phyloP scores from a whole-genome alignment of 2,888 invertebrate species.

The Drosophila hamatofila region DNA sequence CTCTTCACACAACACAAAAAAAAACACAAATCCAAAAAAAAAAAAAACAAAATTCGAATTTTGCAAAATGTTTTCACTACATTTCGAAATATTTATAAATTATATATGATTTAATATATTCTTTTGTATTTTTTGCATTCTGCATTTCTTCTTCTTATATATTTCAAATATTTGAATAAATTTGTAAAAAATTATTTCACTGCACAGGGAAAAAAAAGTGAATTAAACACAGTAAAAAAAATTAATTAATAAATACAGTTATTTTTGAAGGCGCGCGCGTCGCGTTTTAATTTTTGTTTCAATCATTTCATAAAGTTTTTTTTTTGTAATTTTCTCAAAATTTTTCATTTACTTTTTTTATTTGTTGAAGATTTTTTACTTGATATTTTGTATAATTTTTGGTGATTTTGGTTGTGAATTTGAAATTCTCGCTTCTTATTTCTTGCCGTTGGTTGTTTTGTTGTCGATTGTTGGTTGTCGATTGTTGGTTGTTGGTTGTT shows the following conservation, averaged over 20 bases:
- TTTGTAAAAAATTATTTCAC: constrained; percentile 30
- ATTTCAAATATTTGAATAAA: constrained; percentile 3
- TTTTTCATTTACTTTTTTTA: background rate
- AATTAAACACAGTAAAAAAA: constrained; percentile 51
- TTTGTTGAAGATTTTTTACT: constrained; percentile 3
- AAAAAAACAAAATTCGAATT: background rate
- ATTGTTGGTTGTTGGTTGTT: constrained; percentile 16
- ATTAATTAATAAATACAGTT: constrained; percentile 37
- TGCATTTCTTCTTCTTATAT: background rate
- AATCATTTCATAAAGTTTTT: background rate
- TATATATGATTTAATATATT: background rate
- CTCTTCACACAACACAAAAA: constrained; percentile 25
- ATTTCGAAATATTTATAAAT: background rate
- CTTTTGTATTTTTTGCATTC: constrained; percentile 6
- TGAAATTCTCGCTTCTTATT: constrained; percentile 3
- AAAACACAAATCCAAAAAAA: constrained; percentile 35
- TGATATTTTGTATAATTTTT: constrained; percentile 25
- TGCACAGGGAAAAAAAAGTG: constrained; percentile 38
- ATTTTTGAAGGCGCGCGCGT: constrained; percentile 44
- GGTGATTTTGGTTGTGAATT: constrained; percentile 28
- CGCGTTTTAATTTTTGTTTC: constrained; percentile 32
- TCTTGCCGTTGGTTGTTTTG: constrained; percentile 30
- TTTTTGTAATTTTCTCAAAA: background rate
- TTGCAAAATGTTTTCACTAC: constrained; percentile 30
- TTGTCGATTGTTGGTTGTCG: constrained; percentile 19